These are phyloP conservation scores for Ametastegia equiseti DNA, from an alignment of 2,888 invertebrate genomes.

Conservation along the genomic window DNA sequence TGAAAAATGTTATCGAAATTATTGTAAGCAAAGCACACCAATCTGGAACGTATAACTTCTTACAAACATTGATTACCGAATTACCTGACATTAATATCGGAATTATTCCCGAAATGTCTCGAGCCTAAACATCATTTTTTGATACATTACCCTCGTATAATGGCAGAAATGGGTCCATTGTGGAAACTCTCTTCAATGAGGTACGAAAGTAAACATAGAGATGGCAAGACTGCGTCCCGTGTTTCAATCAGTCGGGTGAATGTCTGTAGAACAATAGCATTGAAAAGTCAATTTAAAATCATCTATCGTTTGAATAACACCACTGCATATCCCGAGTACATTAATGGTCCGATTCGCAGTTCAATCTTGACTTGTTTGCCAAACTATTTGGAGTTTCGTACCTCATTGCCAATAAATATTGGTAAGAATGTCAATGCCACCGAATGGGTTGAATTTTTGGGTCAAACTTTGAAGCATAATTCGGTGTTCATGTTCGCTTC, in stretches of 20 bases:
- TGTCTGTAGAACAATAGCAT: slow-evolving; percentile 49
- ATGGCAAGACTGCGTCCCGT: slow-evolving; percentile 48
- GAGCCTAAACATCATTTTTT: slow-evolving; percentile 56
- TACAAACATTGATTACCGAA: slow-evolving; percentile 51
- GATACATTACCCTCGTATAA: slow-evolving; percentile 52
- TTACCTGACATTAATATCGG: slow-evolving; percentile 45
- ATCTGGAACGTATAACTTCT: slow-evolving; percentile 19
- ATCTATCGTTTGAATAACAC: slow-evolving; percentile 48
- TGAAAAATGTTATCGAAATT: slow-evolving; percentile 53
- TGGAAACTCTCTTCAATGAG: slow-evolving; percentile 51
- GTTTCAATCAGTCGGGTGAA: slow-evolving; percentile 41
- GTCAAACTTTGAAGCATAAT: slow-evolving; percentile 45
- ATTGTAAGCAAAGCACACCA: slow-evolving; percentile 47
- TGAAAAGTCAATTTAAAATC: slow-evolving; percentile 49
- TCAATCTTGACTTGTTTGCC: not conserved
- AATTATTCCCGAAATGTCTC: slow-evolving; percentile 47
- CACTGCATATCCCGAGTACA: not conserved
- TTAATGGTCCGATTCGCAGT: not conserved
- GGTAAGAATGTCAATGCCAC: not conserved
- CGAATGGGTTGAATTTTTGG: slow-evolving; percentile 50
- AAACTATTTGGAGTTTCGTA: slow-evolving; percentile 31
- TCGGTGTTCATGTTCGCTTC: slow-evolving; percentile 42
- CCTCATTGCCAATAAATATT: slow-evolving; percentile 19
- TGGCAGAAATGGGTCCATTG: slow-evolving; percentile 51
- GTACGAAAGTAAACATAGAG: slow-evolving; percentile 54